Evolutionary conservation across 2,113 vertebrate genomes (phyloP).

Genomic region (Romanogobio albipinnatus): DNA sequence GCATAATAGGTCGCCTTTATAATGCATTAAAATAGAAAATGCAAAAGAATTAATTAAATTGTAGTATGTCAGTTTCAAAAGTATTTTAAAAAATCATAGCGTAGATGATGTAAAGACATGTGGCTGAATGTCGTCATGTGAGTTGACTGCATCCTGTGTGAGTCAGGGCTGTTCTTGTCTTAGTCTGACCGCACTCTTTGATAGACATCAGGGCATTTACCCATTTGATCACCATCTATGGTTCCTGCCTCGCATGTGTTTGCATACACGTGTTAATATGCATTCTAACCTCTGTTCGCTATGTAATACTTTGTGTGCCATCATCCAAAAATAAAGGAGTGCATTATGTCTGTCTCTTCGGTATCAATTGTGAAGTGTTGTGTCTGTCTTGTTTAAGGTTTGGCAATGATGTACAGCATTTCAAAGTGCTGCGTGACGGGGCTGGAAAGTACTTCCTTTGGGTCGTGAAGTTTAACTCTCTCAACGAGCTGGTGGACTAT

Average conservation of each 20-base stretch:
- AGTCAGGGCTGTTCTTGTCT: background rate
- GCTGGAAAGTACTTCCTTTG: conserved; percentile 99
- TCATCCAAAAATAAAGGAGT: background rate
- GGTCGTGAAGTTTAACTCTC: conserved; percentile 99
- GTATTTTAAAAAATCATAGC: too few relatives aligned
- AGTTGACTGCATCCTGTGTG: background rate
- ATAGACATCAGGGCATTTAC: background rate
- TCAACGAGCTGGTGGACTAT: conserved; percentile 98
- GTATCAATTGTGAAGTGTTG: background rate
- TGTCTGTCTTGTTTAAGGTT: conserved; percentile 76
- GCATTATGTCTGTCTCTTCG: background rate
- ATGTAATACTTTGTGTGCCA: background rate
- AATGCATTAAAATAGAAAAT: background rate
- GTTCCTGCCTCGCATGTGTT: background rate
- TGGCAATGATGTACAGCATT: conserved; percentile 97
- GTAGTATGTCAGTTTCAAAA: background rate
- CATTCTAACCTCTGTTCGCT: background rate
- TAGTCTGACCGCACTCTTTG: background rate
- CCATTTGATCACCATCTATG: background rate
- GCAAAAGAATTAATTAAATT: background rate
- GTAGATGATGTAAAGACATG: background rate
- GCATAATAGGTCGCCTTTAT: too few relatives aligned
- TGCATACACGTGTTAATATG: background rate
- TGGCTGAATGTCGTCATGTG: background rate
- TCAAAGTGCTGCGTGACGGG: conserved; percentile 97